phyloP scores from a whole-genome alignment of 2,113 vertebrate species.

The Hippocampus barbouri region DNA sequence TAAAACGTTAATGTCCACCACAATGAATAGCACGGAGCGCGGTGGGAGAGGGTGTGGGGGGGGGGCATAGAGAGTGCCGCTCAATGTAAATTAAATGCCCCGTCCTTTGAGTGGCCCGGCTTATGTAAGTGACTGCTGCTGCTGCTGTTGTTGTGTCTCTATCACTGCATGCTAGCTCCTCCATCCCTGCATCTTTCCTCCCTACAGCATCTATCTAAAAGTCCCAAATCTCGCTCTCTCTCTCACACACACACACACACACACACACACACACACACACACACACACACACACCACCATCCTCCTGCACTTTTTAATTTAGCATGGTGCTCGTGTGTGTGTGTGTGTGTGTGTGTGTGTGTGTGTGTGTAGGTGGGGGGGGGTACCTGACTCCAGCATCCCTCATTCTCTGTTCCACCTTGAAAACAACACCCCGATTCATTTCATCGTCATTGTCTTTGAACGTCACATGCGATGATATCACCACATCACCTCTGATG shows the following conservation, averaged over 20 bases:
- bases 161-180: conserved; percentile 20
- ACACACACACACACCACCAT: conserved; percentile 24
- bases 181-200: conserved; percentile 50
- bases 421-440: conserved; percentile 66
- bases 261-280: conserved; percentile 11
- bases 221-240: conserved; percentile 16
- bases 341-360: not conserved
- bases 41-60: not conserved
- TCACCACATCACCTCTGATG: conserved; percentile 29
- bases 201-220: conserved; percentile 46
- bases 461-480: conserved; percentile 34
- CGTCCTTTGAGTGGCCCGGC: conserved; percentile 61
- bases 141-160: conserved; percentile 22
- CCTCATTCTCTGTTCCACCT: conserved; percentile 63
- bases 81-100: conserved; percentile 63
- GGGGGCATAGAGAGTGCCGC: conserved; percentile 24
- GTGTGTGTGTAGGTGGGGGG: not conserved
- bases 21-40: conserved; percentile 42
- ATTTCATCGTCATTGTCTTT: conserved; percentile 56
- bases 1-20: conserved; percentile 38
- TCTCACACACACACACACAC: conserved; percentile 11
- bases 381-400: conserved; percentile 43
- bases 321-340: conserved; percentile 11
- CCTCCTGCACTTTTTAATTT: conserved; percentile 28
- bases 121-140: conserved; percentile 64